Base-by-base conservation (phyloP, 2,888 invertebrate genomes). In the Dimorphilus gyrociliatus region DNA sequence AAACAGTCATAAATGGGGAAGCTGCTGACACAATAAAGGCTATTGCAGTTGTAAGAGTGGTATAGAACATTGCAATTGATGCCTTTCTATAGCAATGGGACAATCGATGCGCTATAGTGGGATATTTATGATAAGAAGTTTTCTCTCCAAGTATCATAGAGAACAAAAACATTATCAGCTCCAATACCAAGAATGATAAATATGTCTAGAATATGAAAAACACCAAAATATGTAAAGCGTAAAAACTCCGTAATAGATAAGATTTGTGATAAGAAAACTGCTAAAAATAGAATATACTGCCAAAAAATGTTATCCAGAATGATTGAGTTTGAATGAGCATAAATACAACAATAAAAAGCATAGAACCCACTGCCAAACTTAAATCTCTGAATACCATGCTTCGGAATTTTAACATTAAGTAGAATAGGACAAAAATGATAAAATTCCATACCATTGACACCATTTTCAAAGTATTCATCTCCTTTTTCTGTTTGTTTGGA, bases 141-240 rank as follows among this genome's bases (percentile, higher is more conserved):
- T 45, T 43, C 14, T 14, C 51, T 39, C 55, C 55, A 55, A 2
- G 49, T 51, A 32, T 55, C 55, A 25, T 44, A 47, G 34, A 53
- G 56, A 16, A 57, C 52, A 38, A 56, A 57, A 13, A 57, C 40
- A 33, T 55, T 51, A 32, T 55, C 55, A 8, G 53, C 50, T n/a
- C 55, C 55, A 24, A 55, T 52, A 13, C 55, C 55, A 3, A 57
- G 46, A 15, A 57, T 53, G 25, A 57, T 51, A 37, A 57, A 57
- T 12, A 57, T 38, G n/a, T 53, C 43, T 16, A 57, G 45, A 2
- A 54, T 47, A 33, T 57, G 52, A 35, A 57, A 55, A 30, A 54
- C 48, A 21, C 57, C 57, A 34, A 57, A 53, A 21, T 8, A 21
- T 21, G n/a, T 8, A 27, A 13, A 33, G 10, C 29, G 25, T 3